Base-by-base conservation (phyloP, 2,888 invertebrate species). In the Salpingus planirostris region DNA sequence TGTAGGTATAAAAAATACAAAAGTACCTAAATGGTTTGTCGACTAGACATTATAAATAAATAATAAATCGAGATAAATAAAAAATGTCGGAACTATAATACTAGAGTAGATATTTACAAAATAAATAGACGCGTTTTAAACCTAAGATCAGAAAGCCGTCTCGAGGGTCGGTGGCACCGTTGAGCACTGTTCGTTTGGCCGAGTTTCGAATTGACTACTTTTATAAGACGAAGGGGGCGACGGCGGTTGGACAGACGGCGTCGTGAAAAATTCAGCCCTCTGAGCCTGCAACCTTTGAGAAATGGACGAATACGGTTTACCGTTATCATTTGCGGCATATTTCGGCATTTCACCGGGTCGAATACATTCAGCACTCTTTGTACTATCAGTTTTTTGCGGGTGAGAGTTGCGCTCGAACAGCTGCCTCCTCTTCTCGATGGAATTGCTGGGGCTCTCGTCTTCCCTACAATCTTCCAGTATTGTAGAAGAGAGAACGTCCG, bases 401-500 rank as follows among this genome's bases (percentile, higher is more conserved):
- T n/a, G n/a, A n/a, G n/a, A n/a, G n/a, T n/a, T n/a, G n/a, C n/a
- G n/a, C n/a, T n/a, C n/a, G 10, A 5, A 11, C 5, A 12, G 27
- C 18, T 27, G 22, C 24, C 68, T 69, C 33, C 65, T 67, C 48
- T 70, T 71, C 51, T 76, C 74, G 15, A 70, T 68, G 11, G 74
- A 74, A 49, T 73, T 74, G 41, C 72, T 74, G 2, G 74, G 73
- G 48, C 70, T 77, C 46, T 85, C 83, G 54, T 87, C 87, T 54
- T 80, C 80, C 54, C 85, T 85, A 52, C 82, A 79, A 46, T 81
- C 89, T 69, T 90, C 89, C 22, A 80, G 80, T 60, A 90, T 90
- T 34, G 88, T 86, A 25, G 84, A 82, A 23, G 88, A 86, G 54
- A 90, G 74, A 30, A 89, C 85, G 53, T 89, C 86, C 12, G 83